Percentiles rank a stretch among this genome's conserved stretches.
These are phyloP conservation scores for Trichogramma pretiosum DNA, from an alignment of 1,140 invertebrate species.

Conservation along the genomic window DNA sequence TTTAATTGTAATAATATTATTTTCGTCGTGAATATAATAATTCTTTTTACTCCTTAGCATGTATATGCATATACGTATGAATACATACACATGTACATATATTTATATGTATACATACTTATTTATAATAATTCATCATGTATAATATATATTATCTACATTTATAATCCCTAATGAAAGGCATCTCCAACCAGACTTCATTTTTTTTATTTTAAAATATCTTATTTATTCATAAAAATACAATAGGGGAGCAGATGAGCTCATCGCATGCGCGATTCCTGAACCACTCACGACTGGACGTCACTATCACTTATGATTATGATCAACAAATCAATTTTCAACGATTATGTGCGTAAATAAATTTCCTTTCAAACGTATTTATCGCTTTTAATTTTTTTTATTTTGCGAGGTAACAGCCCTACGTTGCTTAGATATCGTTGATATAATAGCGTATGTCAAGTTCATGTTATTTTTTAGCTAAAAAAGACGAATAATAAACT, in stretches of 20 bases:
- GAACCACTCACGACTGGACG: too few species aligned
- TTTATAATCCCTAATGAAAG: conserved; percentile 48
- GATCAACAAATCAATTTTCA: too few species aligned
- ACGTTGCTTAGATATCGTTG: too few species aligned
- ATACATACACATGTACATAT: conserved; percentile 47
- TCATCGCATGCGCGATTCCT: conserved; percentile 26
- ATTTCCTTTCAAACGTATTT: too few species aligned
- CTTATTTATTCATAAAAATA: conserved; percentile 49
- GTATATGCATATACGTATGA: conserved; percentile 46
- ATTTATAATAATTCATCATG: conserved; percentile 45
- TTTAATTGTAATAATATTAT: conserved; percentile 47
- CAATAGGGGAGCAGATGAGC: too few species aligned
- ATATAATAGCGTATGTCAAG: too few species aligned
- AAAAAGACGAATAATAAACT: background rate
- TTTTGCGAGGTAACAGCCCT: conserved; percentile 1
- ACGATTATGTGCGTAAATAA: too few species aligned
- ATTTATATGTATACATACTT: conserved; percentile 48
- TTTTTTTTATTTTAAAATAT: conserved; percentile 47
- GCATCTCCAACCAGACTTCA: conserved; percentile 47
- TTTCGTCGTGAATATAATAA: conserved; percentile 42
- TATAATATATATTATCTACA: conserved; percentile 48
- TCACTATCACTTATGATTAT: too few species aligned
- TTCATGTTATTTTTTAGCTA: background rate
- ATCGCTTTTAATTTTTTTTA: background rate
- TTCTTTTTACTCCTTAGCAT: conserved; percentile 42